Percentiles rank a stretch among this genome's conserved stretches.
Evolutionary conservation across 1,140 invertebrate genomes (phyloP).

Genomic region (Rhopalosiphum padi): DNA sequence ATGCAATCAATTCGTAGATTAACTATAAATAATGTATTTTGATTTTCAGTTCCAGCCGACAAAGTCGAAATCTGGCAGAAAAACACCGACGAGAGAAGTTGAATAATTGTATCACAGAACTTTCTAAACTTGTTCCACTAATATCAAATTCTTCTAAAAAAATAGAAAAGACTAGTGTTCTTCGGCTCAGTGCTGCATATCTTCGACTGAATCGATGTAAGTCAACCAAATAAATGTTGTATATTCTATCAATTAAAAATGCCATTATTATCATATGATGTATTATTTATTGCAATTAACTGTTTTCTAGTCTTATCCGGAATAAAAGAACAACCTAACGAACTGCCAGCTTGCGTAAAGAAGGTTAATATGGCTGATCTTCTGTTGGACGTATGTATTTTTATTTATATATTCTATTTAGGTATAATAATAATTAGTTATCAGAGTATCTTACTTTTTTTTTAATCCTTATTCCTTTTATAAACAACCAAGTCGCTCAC

Average conservation of each 20-base stretch:
- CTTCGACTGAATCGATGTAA: slow-evolving; percentile 73
- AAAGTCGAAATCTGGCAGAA: slow-evolving; percentile 83
- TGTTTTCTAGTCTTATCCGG: slow-evolving; percentile 57
- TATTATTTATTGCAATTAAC: background rate
- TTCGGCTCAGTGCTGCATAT: slow-evolving; percentile 82
- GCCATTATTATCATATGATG: background rate
- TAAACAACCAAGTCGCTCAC: background rate
- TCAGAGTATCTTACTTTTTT: background rate
- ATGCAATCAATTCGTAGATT: background rate
- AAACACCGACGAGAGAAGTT: slow-evolving; percentile 89
- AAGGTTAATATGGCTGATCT: slow-evolving; percentile 59
- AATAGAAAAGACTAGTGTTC: slow-evolving; percentile 88
- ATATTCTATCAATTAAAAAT: slow-evolving; percentile 2
- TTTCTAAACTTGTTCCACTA: slow-evolving; percentile 82
- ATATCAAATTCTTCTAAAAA: slow-evolving; percentile 79
- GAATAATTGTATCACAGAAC: slow-evolving; percentile 82
- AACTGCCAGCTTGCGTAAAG: slow-evolving; percentile 48
- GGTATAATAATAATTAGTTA: background rate
- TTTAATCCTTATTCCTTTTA: background rate
- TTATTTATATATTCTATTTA: background rate
- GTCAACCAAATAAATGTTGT: slow-evolving; percentile 59
- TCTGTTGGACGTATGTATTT: slow-evolving; percentile 60
- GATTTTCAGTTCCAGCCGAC: slow-evolving; percentile 72
- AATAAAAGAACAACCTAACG: background rate
- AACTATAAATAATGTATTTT: background rate